phyloP scores from a whole-genome alignment of 2,113 vertebrate genomes.

The Galemys pyrenaicus region DNA sequence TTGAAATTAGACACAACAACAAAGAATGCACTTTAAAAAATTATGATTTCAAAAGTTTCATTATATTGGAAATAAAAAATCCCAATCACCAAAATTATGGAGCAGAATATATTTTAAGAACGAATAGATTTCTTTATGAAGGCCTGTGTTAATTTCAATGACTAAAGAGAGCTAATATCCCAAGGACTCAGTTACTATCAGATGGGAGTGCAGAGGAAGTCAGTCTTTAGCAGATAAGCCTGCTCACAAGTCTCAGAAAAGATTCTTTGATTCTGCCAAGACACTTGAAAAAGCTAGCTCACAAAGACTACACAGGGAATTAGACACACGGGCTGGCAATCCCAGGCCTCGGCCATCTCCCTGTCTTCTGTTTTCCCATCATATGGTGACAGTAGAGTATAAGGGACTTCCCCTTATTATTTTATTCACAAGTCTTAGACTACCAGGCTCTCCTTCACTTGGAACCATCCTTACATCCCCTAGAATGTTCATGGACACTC shows the following conservation, averaged over 20 bases:
- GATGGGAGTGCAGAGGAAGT: not conserved
- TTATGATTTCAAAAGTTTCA: not conserved
- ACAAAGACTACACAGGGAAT: not conserved
- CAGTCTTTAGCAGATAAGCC: not conserved
- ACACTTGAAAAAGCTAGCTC: not conserved
- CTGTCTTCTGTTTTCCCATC: not conserved
- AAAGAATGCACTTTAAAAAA: slow-evolving; percentile 16
- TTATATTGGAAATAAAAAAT: not conserved
- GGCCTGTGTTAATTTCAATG: not conserved
- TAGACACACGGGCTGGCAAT: not conserved
- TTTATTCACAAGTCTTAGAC: not conserved
- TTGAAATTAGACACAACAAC: not conserved
- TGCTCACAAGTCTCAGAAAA: not conserved
- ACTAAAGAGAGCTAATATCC: not conserved
- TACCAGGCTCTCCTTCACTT: not conserved
- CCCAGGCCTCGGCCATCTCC: not conserved
- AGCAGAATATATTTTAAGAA: not conserved
- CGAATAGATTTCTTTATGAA: not conserved
- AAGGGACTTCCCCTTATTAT: not conserved
- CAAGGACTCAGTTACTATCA: not conserved
- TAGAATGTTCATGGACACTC: not conserved
- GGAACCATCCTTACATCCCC: not conserved
- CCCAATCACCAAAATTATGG: not conserved
- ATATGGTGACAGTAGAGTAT: accelerated
- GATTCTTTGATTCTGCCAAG: not conserved